Percentiles rank a stretch among this genome's conserved stretches.
Conservation (phyloP, 2,888 invertebrate species). For the Drosophila suboccidentalis region DNA sequence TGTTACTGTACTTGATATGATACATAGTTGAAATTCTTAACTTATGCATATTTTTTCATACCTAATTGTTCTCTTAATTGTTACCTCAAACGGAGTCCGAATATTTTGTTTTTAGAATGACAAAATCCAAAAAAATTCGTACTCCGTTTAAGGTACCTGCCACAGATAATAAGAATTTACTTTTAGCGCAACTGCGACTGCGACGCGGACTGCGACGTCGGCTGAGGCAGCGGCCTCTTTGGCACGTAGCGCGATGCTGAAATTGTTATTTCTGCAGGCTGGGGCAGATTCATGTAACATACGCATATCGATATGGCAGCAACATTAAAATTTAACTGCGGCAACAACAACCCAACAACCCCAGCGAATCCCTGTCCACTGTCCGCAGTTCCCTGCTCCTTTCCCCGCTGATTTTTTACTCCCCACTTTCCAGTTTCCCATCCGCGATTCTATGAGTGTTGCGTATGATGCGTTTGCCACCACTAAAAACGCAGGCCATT, state of each 20-base stretch:
- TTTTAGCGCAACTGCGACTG: slow-evolving; percentile 19
- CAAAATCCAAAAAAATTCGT: no score
- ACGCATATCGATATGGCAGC: slow-evolving; percentile 81
- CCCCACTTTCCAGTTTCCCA: slow-evolving; percentile 1
- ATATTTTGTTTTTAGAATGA: no score
- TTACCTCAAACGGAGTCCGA: no score
- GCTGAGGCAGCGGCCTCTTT: slow-evolving; percentile 27
- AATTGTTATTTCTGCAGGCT: slow-evolving; percentile 71
- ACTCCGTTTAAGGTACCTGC: no score
- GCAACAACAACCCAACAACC: slow-evolving; percentile 59
- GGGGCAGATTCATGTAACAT: slow-evolving; percentile 54
- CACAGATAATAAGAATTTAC: neutral
- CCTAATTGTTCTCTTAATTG: no score
- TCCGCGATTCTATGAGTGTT: slow-evolving; percentile 7
- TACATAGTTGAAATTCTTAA: no score
- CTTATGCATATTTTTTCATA: no score
- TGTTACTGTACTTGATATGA: no score
- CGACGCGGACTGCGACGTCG: neutral
- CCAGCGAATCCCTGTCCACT: slow-evolving; percentile 42
- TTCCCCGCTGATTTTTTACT: neutral
- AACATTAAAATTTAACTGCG: slow-evolving; percentile 84
- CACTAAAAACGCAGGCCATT: slow-evolving; percentile 64
- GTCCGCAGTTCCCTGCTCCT: neutral
- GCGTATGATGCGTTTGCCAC: slow-evolving; percentile 44
- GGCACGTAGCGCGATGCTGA: slow-evolving; percentile 63